Evolutionary conservation across 2,113 vertebrate genomes (phyloP).

Genomic region (Urocitellus parryii): DNA sequence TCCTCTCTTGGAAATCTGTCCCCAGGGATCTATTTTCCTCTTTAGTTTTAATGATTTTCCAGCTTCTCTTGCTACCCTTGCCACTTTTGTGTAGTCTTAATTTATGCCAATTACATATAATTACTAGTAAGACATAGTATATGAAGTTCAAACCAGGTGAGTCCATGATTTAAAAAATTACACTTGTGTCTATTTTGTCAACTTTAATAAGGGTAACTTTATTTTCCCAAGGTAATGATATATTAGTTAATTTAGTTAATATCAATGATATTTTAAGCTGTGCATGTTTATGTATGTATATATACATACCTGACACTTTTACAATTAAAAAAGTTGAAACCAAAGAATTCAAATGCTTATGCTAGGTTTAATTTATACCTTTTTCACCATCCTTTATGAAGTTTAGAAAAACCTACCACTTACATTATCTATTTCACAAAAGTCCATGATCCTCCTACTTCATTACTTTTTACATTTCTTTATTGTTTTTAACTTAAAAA

Average conservation of each 20-base stretch:
- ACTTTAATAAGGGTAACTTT: conserved; percentile 5
- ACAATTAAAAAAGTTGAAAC: background rate
- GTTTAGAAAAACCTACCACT: background rate
- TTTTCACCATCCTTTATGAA: background rate
- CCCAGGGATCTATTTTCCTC: no score
- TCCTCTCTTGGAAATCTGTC: no score
- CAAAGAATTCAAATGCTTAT: background rate
- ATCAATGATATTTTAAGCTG: background rate
- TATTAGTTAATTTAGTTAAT: background rate
- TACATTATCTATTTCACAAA: background rate
- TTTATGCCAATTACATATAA: no score
- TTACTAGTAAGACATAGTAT: no score
- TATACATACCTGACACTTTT: background rate
- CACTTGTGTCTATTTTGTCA: background rate
- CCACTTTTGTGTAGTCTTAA: no score
- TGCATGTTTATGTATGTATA: background rate
- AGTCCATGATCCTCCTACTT: background rate
- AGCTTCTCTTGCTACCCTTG: no score
- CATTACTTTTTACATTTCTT: background rate
- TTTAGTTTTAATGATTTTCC: no score
- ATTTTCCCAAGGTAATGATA: background rate
- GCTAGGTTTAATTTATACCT: background rate
- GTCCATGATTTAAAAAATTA: background rate
- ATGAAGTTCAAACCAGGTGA: no score
- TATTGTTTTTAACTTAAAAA: conserved; percentile 19